Conservation (phyloP, 2,888 invertebrate species). For the Ophioninae sp. region DNA sequence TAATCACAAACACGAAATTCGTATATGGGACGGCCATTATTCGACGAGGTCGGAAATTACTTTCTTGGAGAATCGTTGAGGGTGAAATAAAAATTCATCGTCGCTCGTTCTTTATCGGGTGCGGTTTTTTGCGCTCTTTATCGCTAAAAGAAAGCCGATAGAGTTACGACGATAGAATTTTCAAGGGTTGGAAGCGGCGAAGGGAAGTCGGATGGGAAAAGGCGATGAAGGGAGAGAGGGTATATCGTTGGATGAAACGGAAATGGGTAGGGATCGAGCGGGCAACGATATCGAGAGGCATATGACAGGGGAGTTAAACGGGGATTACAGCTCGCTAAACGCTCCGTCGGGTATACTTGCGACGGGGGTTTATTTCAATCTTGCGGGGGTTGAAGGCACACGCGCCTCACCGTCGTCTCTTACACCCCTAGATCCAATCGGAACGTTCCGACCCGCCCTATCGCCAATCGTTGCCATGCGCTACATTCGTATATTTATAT, state of each 20-base stretch:
- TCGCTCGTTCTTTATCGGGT: constrained; percentile 43
- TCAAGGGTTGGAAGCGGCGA: constrained; percentile 14
- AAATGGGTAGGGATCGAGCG: constrained; percentile 29
- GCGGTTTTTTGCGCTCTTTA: constrained; percentile 38
- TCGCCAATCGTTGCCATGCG: constrained; percentile 64
- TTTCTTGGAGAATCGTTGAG: constrained; percentile 31
- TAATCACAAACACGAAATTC: neutral
- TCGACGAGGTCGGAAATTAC: constrained; percentile 28
- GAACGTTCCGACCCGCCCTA: constrained; percentile 68
- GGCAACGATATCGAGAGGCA: constrained; percentile 55
- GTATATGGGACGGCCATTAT: constrained; percentile 3
- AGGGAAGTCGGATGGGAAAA: neutral
- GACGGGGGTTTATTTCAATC: constrained; percentile 61
- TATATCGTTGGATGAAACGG: constrained; percentile 24
- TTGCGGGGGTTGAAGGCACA: constrained; percentile 54
- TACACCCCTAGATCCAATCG: constrained; percentile 69
- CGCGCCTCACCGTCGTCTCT: constrained; percentile 63
- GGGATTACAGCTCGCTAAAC: constrained; percentile 64
- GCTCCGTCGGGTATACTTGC: constrained; percentile 58
- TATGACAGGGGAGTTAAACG: constrained; percentile 61
- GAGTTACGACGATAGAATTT: constrained; percentile 51
- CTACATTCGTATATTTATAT: constrained; percentile 14
- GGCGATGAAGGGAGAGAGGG: neutral
- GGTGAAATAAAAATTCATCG: constrained; percentile 57
- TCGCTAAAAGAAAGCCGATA: constrained; percentile 60